Base-by-base conservation (phyloP, 2,113 vertebrate species). In the Stictonetta naevosa region DNA sequence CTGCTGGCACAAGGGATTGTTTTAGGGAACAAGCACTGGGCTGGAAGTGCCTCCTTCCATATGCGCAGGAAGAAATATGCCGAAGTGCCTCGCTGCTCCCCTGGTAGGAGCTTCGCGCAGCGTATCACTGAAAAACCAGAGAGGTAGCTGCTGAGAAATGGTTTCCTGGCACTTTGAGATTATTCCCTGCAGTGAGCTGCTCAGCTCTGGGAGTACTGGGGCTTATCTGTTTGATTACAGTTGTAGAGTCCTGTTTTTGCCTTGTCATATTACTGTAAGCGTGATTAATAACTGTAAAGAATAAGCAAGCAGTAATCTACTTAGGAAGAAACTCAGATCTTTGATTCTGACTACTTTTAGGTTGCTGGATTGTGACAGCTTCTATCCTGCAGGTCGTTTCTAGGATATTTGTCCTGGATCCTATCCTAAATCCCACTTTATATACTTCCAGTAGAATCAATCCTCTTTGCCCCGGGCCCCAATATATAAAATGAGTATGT, bases 81-180 rank as follows among this genome's bases (percentile, higher is more conserved):
- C 46, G 1, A 4, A 5, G 31, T 1, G 3, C 4, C 28, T 1
- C 4, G 1, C 72, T 58, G 73, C 46, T 38, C 20, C 59, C n/a
- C 73, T 55, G 15, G 28, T 1, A 40, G 23, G 31, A 53, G 3
- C 38, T 53, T 40, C 48, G 6, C 25, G 6, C 0, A 0, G 8
- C 26, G 0, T 2, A 0, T 2, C 1, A 1, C 40, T 44, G 64
- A n/a, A 26, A 64, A 59, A 13, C 4, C 52, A 7, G 11, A 8
- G 42, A 40, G 31, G 28, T 3, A 75, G 6, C 8, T 74, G 7
- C 48, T 9, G 60, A 38, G 55, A 33, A 38, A 14, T 0, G 6
- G 19, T 31, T 42, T 34, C 19, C 60, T 10, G 38, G 29, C 1
- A 1, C 12, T 26, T 8, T 5, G 66, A 64, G 71, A 10, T 3